Conservation (phyloP, 2,888 invertebrate species). For the Plusia festucae region DNA sequence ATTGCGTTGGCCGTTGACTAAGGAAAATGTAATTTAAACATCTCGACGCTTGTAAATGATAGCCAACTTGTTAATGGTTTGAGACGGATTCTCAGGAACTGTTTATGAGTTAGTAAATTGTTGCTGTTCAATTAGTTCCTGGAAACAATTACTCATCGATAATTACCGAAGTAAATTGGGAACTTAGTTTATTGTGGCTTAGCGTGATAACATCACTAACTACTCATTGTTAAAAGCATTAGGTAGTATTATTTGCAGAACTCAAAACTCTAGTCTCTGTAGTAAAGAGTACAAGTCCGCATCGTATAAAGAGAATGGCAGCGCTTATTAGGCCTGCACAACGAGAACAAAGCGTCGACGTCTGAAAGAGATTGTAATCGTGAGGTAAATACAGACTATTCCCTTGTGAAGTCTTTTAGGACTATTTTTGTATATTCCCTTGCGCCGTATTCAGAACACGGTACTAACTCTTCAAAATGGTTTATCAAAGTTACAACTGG, state of each 20-base stretch:
- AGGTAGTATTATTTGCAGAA: slow-evolving; percentile 1
- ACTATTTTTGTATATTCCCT: neutral
- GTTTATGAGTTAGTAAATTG: slow-evolving; percentile 14
- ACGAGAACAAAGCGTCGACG: slow-evolving; percentile 1
- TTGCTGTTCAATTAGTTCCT: slow-evolving; percentile 15
- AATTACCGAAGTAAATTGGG: neutral
- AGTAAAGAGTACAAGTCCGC: neutral
- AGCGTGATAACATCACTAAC: neutral
- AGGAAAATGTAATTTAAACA: slow-evolving; percentile 23
- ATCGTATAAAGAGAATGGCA: slow-evolving; percentile 1
- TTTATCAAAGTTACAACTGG: slow-evolving; percentile 1
- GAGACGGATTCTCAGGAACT: slow-evolving; percentile 1
- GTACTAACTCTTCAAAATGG: neutral
- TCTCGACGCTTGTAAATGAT: slow-evolving; percentile 16
- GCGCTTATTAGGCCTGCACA: slow-evolving; percentile 1
- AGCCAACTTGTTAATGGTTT: slow-evolving; percentile 7
- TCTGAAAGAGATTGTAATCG: slow-evolving; percentile 2
- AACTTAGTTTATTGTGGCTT: slow-evolving; percentile 1
- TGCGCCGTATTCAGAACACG: neutral
- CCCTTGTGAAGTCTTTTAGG: neutral
- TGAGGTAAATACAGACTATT: slow-evolving; percentile 1
- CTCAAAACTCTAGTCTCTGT: neutral
- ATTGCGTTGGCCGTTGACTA: neutral
- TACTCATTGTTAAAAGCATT: neutral
- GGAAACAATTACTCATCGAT: slow-evolving; percentile 6